These are phyloP conservation scores for Mamestra configurata DNA, from an alignment of 1,140 invertebrate genomes.

Conservation along the genomic window DNA sequence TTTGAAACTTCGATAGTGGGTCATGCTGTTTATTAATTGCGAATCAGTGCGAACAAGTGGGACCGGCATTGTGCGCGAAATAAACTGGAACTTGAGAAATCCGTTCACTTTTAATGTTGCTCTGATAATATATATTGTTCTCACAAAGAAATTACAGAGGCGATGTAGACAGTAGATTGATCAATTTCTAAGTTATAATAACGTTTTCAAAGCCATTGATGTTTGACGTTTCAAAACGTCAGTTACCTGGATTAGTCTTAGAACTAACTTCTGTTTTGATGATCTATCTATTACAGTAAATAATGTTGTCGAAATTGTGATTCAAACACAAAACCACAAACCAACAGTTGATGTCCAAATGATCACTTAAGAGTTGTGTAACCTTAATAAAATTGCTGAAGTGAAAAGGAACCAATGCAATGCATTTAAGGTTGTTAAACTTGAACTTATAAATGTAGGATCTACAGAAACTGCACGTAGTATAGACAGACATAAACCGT, in stretches of 20 bases:
- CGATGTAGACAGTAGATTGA: conserved; percentile 32
- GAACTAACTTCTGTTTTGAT: neutral
- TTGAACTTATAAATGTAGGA: neutral
- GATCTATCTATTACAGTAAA: neutral
- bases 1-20: conserved; percentile 74
- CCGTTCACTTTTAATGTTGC: conserved; percentile 76
- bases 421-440: neutral
- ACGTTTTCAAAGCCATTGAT: conserved; percentile 6
- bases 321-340: neutral
- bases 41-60: conserved; percentile 77
- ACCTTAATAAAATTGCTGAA: neutral
- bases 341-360: neutral
- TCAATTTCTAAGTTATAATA: conserved; percentile 28
- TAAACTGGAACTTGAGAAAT: conserved; percentile 77
- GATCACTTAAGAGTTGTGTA: neutral
- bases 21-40: conserved; percentile 82
- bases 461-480: neutral
- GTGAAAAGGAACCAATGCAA: neutral
- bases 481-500: neutral
- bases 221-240: neutral
- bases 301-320: neutral
- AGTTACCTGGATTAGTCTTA: neutral
- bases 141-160: conserved; percentile 39
- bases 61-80: conserved; percentile 77
- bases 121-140: conserved; percentile 45